These are phyloP conservation scores for Temnothorax unifasciatus DNA, from an alignment of 2,888 invertebrate genomes.

Conservation along the genomic window DNA sequence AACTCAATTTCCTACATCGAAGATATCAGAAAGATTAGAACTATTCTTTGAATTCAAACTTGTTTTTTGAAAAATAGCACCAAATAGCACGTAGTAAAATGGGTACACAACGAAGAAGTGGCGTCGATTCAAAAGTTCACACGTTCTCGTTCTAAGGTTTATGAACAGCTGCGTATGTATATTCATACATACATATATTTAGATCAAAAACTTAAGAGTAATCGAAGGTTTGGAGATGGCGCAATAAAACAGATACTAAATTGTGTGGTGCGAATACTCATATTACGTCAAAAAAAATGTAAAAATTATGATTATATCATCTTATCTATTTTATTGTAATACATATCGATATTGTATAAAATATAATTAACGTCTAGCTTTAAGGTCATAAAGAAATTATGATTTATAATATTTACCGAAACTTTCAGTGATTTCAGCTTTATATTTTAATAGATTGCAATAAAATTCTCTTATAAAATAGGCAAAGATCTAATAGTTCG, in stretches of 20 bases:
- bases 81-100: too few species aligned
- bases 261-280: neutral
- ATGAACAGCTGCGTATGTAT: too few species aligned
- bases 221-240: neutral
- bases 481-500: neutral
- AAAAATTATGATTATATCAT: neutral
- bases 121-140: too few species aligned
- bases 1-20: too few species aligned
- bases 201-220: neutral
- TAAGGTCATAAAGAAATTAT: slow-evolving; percentile 11
- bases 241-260: neutral
- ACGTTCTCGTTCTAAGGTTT: too few species aligned
- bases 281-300: neutral
- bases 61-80: too few species aligned
- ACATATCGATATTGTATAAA: neutral
- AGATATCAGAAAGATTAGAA: too few species aligned
- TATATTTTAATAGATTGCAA: neutral
- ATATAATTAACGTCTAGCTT: neutral
- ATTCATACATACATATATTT: neutral
- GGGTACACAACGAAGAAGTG: too few species aligned
- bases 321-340: neutral
- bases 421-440: neutral
- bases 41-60: too few species aligned
- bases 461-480: neutral
- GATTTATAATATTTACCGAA: neutral